A percentile compares a stretch with the other conserved stretches of the same genome.
Conservation (phyloP, 2,113 vertebrate genomes). For the Pangasianodon gigas region DNA sequence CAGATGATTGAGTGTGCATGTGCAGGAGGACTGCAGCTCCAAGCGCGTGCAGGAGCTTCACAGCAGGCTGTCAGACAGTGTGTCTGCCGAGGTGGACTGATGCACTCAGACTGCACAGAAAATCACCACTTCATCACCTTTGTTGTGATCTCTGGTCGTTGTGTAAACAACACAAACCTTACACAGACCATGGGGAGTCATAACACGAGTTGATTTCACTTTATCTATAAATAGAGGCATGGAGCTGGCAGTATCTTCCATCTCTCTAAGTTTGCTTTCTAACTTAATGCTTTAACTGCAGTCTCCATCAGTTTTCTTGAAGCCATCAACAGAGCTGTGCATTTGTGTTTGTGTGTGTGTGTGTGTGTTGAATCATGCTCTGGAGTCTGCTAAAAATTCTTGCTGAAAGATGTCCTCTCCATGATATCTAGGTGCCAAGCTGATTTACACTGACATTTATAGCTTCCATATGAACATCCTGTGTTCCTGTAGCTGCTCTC, state of each 20-base stretch:
- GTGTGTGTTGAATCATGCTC: background rate
- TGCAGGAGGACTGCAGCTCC: background rate
- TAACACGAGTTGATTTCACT: background rate
- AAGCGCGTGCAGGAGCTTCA: background rate
- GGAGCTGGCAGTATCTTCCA: background rate
- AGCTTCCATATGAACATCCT: background rate
- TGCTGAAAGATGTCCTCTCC: background rate
- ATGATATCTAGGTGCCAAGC: background rate
- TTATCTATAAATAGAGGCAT: background rate
- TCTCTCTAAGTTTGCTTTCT: background rate
- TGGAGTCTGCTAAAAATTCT: background rate
- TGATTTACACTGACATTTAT: slow-evolving; percentile 2
- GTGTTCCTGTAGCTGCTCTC: background rate
- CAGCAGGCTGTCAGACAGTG: background rate
- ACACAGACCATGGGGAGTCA: background rate
- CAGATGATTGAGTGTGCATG: background rate
- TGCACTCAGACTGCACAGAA: background rate
- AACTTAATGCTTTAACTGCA: background rate
- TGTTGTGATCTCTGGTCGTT: background rate
- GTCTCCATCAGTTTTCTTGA: background rate
- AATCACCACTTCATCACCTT: background rate
- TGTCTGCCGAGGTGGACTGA: background rate
- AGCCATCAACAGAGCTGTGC: background rate
- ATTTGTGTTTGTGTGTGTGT: background rate
- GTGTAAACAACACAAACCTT: slow-evolving; percentile 9